Evolutionary conservation across 2,888 invertebrate species (phyloP).

Genomic region (Drosophila phalerata): DNA sequence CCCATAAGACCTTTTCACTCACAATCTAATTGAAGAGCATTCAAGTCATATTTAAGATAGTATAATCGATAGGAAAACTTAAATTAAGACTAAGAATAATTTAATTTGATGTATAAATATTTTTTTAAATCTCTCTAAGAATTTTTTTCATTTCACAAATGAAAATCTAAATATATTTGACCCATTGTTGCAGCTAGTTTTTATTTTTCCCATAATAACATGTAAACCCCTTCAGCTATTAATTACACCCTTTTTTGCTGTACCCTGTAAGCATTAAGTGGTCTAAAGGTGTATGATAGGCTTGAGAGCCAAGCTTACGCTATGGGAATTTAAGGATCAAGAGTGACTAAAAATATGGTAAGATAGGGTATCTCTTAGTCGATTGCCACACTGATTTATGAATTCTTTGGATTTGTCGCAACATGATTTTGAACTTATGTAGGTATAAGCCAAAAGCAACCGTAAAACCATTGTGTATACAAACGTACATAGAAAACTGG

Average conservation of each 20-base stretch:
- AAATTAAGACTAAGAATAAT: not conserved
- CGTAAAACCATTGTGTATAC: slow-evolving; percentile 24
- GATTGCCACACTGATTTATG: not conserved
- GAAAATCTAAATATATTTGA: not conserved
- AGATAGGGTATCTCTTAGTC: not conserved
- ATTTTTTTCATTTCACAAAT: no score
- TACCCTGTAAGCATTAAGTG: not conserved
- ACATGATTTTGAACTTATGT: slow-evolving; percentile 16
- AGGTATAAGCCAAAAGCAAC: slow-evolving; percentile 15
- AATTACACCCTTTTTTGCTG: not conserved
- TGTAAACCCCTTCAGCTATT: not conserved
- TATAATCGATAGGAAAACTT: no score
- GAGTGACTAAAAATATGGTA: no score
- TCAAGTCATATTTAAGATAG: no score
- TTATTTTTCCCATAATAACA: not conserved
- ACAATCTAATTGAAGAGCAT: no score
- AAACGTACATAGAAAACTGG: slow-evolving; percentile 48
- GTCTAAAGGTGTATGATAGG: not conserved
- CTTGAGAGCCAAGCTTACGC: not conserved
- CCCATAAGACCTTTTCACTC: no score
- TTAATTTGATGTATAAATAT: not conserved
- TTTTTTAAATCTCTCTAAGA: not conserved
- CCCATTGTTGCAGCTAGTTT: not conserved
- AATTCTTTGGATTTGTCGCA: not conserved
- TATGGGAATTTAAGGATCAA: not conserved